Percentiles rank a stretch among this genome's conserved stretches.
Evolutionary conservation across 1,140 invertebrate species (phyloP).

Genomic region (Bombus affinis): DNA sequence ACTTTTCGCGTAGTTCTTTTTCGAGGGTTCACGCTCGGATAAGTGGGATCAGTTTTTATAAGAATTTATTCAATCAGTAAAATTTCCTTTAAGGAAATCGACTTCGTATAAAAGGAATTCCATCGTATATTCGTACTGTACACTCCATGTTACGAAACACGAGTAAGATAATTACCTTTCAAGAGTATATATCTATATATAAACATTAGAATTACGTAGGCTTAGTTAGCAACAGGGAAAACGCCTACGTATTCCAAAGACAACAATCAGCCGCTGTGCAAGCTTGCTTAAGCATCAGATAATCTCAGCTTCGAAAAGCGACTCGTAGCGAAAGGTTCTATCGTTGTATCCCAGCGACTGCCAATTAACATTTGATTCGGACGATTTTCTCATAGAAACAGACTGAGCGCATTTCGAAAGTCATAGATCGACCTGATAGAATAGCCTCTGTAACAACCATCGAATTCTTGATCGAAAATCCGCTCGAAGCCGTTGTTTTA

Average conservation of each 20-base stretch:
- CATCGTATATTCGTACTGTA: too few species aligned
- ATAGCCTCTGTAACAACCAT: neutral
- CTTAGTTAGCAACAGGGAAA: neutral
- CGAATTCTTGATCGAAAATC: neutral
- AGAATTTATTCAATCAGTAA: too few species aligned
- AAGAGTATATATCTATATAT: neutral
- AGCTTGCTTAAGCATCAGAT: neutral
- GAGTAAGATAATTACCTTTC: neutral
- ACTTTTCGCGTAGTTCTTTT: neutral
- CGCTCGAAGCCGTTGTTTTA: constrained; percentile 1
- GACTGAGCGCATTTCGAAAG: neutral
- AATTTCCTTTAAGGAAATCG: too few species aligned
- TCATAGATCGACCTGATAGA: neutral
- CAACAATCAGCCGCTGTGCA: neutral
- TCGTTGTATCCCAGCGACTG: neutral
- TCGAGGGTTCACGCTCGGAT: too few species aligned
- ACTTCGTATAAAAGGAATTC: too few species aligned
- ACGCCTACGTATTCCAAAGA: neutral
- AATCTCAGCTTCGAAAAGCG: neutral
- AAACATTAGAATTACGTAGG: neutral
- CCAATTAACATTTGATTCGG: constrained; percentile 28
- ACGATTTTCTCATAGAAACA: neutral
- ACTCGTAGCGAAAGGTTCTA: constrained; percentile 12
- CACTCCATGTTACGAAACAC: neutral
- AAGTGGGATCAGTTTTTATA: too few species aligned